A percentile compares a stretch with the other conserved stretches of the same genome.
Conservation (phyloP, 2,113 vertebrate genomes). For the Anguilla japonica region DNA sequence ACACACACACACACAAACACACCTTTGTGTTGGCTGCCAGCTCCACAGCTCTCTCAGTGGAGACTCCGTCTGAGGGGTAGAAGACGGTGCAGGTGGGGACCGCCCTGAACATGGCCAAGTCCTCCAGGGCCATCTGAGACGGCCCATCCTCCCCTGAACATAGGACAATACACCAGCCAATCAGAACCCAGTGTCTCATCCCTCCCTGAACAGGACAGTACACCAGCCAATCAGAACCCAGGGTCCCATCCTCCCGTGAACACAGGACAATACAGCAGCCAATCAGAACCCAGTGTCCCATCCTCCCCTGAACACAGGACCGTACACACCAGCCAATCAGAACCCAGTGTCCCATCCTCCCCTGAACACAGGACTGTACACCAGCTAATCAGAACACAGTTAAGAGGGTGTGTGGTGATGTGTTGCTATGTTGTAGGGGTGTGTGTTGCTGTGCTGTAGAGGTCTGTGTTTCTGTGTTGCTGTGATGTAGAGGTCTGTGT, state of each 20-base stretch:
- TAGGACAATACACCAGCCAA: conserved; percentile 49
- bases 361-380: no score
- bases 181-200: background rate
- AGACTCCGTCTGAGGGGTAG: conserved; percentile 81
- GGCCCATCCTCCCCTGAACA: conserved; percentile 80
- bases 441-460: no score
- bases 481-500: no score
- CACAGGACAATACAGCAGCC: conserved; percentile 11
- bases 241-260: conserved; percentile 79
- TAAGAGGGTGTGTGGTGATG: background rate
- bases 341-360: no score
- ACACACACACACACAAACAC: background rate
- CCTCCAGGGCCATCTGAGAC: conserved; percentile 85
- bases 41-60: conserved; percentile 76
- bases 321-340: background rate
- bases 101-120: conserved; percentile 85
- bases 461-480: background rate
- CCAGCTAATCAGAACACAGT: background rate
- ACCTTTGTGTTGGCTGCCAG: conserved; percentile 80
- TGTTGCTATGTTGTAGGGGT: no score
- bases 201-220: background rate
- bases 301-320: conserved; percentile 79
- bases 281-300: conserved; percentile 54
- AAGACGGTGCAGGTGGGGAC: conserved; percentile 82
- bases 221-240: background rate